Evolutionary conservation across 2,113 vertebrate genomes (phyloP).

Genomic region (Brienomyrus longianalis): DNA sequence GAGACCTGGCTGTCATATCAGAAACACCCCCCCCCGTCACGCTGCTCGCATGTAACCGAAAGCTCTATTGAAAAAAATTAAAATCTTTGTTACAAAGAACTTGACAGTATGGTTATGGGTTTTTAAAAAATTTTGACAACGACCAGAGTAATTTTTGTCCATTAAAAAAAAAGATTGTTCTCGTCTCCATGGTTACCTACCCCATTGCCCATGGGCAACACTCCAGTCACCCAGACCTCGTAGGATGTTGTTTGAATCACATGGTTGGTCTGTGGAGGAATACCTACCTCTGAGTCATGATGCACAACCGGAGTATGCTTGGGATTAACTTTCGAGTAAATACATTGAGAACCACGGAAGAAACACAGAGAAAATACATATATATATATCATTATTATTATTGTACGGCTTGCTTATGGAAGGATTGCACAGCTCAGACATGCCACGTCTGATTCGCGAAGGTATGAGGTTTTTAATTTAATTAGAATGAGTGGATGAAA

Average conservation of each 20-base stretch:
- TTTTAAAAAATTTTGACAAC: neutral
- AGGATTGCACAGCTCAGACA: neutral
- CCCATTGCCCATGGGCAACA: neutral
- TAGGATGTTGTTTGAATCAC: neutral
- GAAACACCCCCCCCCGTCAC: neutral
- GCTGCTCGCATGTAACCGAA: neutral
- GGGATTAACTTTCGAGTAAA: neutral
- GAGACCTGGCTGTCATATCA: neutral
- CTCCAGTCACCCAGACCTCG: neutral
- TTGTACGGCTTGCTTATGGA: neutral
- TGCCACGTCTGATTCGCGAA: constrained; percentile 12
- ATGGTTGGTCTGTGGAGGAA: constrained; percentile 19
- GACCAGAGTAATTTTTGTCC: neutral
- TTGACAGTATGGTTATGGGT: neutral
- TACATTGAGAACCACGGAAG: neutral
- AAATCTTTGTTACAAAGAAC: neutral
- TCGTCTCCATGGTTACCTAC: neutral
- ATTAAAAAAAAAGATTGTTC: neutral
- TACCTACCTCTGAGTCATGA: constrained; percentile 8
- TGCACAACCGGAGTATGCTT: neutral
- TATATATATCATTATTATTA: neutral
- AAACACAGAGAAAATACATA: neutral
- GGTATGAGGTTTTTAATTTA: constrained; percentile 37
- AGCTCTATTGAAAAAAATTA: neutral
- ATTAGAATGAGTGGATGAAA: constrained; percentile 42